Percentiles rank a stretch among this genome's conserved stretches.
Evolutionary conservation across 1,140 invertebrate genomes (phyloP).

Genomic region (Proctacanthus coquilletti): DNA sequence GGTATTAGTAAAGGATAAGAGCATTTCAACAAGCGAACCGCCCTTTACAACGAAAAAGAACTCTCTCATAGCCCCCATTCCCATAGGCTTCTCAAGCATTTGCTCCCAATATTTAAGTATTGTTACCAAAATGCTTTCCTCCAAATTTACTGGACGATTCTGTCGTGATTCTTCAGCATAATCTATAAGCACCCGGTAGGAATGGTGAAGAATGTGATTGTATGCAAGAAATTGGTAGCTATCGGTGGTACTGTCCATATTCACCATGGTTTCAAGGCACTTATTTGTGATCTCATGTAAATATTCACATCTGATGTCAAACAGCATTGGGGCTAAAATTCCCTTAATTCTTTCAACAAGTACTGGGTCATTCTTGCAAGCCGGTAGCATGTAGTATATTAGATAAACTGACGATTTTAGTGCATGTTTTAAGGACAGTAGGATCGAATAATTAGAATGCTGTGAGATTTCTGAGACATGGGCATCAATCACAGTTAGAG

Average conservation of each 20-base stretch:
- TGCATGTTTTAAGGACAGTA: slow-evolving; percentile 26
- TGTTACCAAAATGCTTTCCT: slow-evolving; percentile 23
- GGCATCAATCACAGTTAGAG: slow-evolving; percentile 22
- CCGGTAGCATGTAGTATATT: slow-evolving; percentile 22
- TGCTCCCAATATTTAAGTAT: slow-evolving; percentile 60
- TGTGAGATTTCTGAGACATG: slow-evolving; percentile 22
- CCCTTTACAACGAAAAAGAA: slow-evolving; percentile 52
- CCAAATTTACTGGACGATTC: slow-evolving; percentile 12
- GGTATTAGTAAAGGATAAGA: slow-evolving; percentile 54
- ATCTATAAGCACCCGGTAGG: slow-evolving; percentile 51
- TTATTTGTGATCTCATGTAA: slow-evolving; percentile 46
- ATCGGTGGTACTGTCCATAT: slow-evolving; percentile 39
- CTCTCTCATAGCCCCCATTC: slow-evolving; percentile 61
- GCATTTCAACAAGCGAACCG: slow-evolving; percentile 49
- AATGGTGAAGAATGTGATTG: slow-evolving; percentile 44
- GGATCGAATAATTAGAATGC: slow-evolving; percentile 15
- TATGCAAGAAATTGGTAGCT: slow-evolving; percentile 46
- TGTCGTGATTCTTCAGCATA: slow-evolving; percentile 30
- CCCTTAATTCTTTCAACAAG: slow-evolving; percentile 25
- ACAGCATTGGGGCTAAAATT: slow-evolving; percentile 52
- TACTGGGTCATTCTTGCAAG: slow-evolving; percentile 9
- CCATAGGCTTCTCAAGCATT: slow-evolving; percentile 60
- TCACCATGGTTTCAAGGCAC: slow-evolving; percentile 48
- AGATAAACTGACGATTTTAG: slow-evolving; percentile 21
- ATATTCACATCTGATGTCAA: slow-evolving; percentile 60